These are phyloP conservation scores for Ophion obscuratus DNA, from an alignment of 2,888 invertebrate genomes.

Conservation along the genomic window DNA sequence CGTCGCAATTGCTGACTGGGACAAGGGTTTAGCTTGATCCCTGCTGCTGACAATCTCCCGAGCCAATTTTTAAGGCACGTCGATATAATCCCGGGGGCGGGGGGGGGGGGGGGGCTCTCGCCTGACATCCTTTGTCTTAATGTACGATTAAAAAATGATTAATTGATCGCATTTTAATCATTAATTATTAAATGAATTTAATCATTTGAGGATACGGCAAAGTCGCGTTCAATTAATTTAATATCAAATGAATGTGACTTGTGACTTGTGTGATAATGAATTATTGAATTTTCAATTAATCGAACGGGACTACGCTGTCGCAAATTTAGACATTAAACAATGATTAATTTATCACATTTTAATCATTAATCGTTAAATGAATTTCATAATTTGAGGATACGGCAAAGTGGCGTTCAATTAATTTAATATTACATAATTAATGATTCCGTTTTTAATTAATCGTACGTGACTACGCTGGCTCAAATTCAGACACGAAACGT, in stretches of 20 bases:
- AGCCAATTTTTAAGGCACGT: constrained; percentile 51
- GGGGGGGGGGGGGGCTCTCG: neutral
- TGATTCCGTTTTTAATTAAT: neutral
- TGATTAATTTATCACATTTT: neutral
- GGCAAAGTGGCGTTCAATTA: neutral
- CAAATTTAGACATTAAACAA: neutral
- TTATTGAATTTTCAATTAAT: neutral
- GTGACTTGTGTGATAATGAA: too few species aligned
- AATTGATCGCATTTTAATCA: neutral
- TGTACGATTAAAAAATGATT: neutral
- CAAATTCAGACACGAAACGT: neutral
- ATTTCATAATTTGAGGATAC: neutral
- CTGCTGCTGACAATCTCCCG: constrained; percentile 63
- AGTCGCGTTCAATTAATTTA: neutral
- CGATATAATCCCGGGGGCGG: neutral
- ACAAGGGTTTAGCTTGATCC: constrained; percentile 36
- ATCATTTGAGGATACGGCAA: neutral
- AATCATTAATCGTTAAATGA: neutral
- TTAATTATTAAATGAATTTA: neutral
- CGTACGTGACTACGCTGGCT: neutral
- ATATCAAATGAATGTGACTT: neutral
- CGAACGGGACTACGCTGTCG: neutral
- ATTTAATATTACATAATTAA: neutral
- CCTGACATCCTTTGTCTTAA: neutral
- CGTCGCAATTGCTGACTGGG: constrained; percentile 41